Conservation (phyloP, 2,113 vertebrate species). For the Prinia subflava region DNA sequence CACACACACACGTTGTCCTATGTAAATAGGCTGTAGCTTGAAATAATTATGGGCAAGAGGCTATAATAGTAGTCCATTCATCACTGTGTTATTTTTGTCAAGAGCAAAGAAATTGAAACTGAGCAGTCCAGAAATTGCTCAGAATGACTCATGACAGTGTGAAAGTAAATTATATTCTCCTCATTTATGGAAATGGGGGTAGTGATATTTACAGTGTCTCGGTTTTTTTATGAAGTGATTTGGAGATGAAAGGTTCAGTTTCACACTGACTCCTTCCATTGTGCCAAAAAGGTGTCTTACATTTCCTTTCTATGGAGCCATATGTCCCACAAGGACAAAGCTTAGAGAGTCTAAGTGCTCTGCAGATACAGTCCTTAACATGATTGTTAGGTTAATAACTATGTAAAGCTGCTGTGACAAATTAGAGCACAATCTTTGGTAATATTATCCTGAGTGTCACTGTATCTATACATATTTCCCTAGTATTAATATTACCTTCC, state of each 20-base stretch:
- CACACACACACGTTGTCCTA: background rate
- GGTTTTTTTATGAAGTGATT: background rate
- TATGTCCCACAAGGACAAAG: background rate
- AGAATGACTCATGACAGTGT: background rate
- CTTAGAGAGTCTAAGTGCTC: background rate
- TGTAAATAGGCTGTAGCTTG: background rate
- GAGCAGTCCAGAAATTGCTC: constrained; percentile 21
- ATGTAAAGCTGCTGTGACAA: background rate
- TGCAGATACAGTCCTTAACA: background rate
- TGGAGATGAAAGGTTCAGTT: background rate
- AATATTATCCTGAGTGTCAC: background rate
- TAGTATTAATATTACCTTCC: background rate
- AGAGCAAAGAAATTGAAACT: constrained; percentile 3
- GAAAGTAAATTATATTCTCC: constrained; percentile 20
- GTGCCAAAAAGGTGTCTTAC: background rate
- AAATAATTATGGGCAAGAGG: background rate
- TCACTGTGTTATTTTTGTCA: background rate
- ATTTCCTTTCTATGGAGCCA: background rate
- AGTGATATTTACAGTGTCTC: constrained; percentile 12
- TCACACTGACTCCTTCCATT: background rate
- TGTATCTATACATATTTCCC: background rate
- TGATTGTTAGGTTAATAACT: background rate
- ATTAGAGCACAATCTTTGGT: background rate
- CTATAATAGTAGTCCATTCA: background rate
- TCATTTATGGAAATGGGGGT: background rate